A percentile compares a stretch with the other conserved stretches of the same genome.
Conservation (phyloP, 2,888 invertebrate genomes). For the Panopea generosa region DNA sequence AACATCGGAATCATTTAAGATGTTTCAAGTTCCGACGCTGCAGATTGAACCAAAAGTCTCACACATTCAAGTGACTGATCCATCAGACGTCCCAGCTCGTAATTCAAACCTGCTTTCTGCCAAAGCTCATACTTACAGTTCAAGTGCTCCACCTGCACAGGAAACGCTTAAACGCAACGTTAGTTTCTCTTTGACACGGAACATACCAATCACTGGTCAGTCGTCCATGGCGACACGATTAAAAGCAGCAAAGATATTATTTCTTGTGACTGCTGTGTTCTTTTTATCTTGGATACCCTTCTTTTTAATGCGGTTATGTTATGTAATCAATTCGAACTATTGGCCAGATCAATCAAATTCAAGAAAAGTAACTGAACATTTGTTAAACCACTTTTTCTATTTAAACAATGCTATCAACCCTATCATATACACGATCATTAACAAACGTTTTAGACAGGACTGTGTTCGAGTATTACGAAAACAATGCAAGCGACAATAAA, state of each 20-base stretch:
- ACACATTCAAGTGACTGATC: no score
- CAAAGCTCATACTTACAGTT: no score
- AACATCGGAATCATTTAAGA: no score
- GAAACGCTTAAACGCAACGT: no score
- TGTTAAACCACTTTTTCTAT: conserved; percentile 63
- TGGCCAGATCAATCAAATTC: conserved; percentile 27
- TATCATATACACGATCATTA: conserved; percentile 62
- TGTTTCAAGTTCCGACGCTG: no score
- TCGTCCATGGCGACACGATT: conserved; percentile 17
- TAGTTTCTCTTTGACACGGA: no score
- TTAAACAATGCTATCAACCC: conserved; percentile 66
- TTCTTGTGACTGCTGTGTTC: conserved; percentile 63
- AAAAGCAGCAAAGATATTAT: conserved; percentile 67
- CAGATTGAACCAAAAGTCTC: no score
- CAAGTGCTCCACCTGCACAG: no score
- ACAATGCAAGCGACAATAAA: neutral
- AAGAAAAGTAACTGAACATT: conserved; percentile 23
- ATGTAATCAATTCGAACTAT: conserved; percentile 7
- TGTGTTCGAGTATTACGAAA: conserved; percentile 33
- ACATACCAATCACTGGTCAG: no score
- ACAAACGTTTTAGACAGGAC: conserved; percentile 57
- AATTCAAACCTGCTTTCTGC: no score
- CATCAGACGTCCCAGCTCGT: no score
- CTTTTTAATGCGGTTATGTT: conserved; percentile 44
- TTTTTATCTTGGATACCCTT: conserved; percentile 67